phyloP scores from a whole-genome alignment of 2,888 invertebrate genomes.

The Stenoptilia bipunctidactyla region DNA sequence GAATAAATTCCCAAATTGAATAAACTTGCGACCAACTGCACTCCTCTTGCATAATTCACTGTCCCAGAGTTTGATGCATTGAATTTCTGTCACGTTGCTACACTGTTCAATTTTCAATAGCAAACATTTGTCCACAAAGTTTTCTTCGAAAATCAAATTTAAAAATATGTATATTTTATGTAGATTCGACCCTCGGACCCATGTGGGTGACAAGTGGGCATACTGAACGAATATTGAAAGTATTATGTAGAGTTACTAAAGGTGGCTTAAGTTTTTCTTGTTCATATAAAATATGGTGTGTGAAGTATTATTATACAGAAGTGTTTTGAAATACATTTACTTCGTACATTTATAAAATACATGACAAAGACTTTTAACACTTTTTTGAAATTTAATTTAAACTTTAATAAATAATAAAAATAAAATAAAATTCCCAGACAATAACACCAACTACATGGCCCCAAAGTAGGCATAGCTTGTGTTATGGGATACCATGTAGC shows the following conservation, averaged over 20 bases:
- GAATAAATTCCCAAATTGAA: conserved; percentile 15
- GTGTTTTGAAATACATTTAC: not conserved
- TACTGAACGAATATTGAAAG: conserved; percentile 19
- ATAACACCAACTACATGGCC: too few relatives aligned
- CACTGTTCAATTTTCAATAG: conserved; percentile 62
- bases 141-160: conserved; percentile 62
- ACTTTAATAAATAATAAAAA: too few relatives aligned
- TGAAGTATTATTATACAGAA: not conserved
- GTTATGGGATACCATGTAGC: too few relatives aligned
- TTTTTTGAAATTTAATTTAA: too few relatives aligned
- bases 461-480: too few relatives aligned
- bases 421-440: too few relatives aligned
- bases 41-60: conserved; percentile 35
- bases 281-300: too few relatives aligned
- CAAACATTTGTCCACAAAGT: conserved; percentile 57
- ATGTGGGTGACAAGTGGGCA: conserved; percentile 55
- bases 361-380: too few relatives aligned
- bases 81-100: conserved; percentile 59
- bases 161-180: conserved; percentile 65
- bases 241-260: conserved; percentile 23
- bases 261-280: conserved; percentile 33
- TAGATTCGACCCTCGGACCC: conserved; percentile 49
- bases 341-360: too few relatives aligned
- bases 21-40: conserved; percentile 19
- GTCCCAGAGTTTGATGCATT: conserved; percentile 29